These are phyloP conservation scores for Celastrina argiolus DNA, from an alignment of 2,888 invertebrate genomes.

Conservation along the genomic window DNA sequence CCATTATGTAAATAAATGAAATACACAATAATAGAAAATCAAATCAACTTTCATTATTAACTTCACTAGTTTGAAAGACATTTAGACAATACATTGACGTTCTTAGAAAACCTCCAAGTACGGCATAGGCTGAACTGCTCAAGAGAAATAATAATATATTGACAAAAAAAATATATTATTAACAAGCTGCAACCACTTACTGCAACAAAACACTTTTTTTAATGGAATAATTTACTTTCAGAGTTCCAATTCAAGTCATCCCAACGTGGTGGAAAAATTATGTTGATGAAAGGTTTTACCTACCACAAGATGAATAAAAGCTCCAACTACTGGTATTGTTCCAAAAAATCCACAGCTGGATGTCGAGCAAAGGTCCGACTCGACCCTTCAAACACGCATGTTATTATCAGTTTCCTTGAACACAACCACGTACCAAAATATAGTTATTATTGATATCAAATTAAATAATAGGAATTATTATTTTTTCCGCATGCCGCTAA, in stretches of 20 bases:
- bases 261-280: conserved; percentile 28
- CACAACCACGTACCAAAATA: conserved; percentile 38
- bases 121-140: too few relatives aligned
- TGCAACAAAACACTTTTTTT: too few relatives aligned
- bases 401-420: conserved; percentile 25
- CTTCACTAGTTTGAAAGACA: too few relatives aligned
- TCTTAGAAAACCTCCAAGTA: too few relatives aligned
- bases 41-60: too few relatives aligned
- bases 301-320: conserved; percentile 34
- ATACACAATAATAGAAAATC: too few relatives aligned
- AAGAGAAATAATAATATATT: too few relatives aligned
- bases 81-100: too few relatives aligned
- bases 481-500: neutral
- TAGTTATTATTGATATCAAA: neutral
- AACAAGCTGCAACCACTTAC: too few relatives aligned
- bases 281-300: conserved; percentile 33
- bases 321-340: conserved; percentile 37
- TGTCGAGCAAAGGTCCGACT: conserved; percentile 35
- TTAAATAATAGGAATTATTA: neutral
- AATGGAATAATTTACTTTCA: conserved; percentile 29
- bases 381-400: conserved; percentile 24
- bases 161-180: too few relatives aligned
- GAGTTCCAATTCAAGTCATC: conserved; percentile 29
- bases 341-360: conserved; percentile 31
- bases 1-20: too few relatives aligned